Percentiles rank a stretch among this genome's conserved stretches.
These are phyloP conservation scores for Dryobates pubescens DNA, from an alignment of 2,797 vertebrate species.

Conservation along the genomic window DNA sequence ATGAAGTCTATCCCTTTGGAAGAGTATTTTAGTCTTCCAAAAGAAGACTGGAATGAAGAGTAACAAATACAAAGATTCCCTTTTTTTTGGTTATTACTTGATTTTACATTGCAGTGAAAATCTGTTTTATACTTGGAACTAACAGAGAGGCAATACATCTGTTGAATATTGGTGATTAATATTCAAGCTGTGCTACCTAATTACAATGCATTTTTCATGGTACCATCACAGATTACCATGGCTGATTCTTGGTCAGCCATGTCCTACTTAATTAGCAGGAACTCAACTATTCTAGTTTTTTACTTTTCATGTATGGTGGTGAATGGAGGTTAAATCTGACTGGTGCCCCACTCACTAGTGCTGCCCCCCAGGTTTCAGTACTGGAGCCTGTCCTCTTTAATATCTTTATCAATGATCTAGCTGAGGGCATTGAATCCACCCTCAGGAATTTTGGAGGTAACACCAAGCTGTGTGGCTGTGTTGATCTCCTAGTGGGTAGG, in stretches of 20 bases:
- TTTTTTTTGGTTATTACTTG: background rate
- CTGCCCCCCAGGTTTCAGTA: no score
- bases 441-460: no score
- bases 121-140: background rate
- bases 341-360: no score
- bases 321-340: no score
- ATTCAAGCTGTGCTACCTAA: constrained; percentile 27
- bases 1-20: background rate
- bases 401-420: no score
- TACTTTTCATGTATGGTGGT: background rate
- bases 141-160: background rate
- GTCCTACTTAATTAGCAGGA: constrained; percentile 1
- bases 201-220: constrained; percentile 45
- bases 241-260: constrained; percentile 9
- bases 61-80: background rate
- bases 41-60: background rate
- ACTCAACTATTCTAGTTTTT: background rate
- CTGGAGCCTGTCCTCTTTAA: no score
- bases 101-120: constrained; percentile 15
- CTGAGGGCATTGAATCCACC: no score
- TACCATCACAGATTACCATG: background rate
- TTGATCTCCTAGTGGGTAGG: no score
- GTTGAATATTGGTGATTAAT: constrained; percentile 34
- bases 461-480: no score
- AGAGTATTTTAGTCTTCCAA: background rate